These are phyloP conservation scores for Agapornis roseicollis DNA, from an alignment of 2,113 vertebrate genomes.

Conservation along the genomic window DNA sequence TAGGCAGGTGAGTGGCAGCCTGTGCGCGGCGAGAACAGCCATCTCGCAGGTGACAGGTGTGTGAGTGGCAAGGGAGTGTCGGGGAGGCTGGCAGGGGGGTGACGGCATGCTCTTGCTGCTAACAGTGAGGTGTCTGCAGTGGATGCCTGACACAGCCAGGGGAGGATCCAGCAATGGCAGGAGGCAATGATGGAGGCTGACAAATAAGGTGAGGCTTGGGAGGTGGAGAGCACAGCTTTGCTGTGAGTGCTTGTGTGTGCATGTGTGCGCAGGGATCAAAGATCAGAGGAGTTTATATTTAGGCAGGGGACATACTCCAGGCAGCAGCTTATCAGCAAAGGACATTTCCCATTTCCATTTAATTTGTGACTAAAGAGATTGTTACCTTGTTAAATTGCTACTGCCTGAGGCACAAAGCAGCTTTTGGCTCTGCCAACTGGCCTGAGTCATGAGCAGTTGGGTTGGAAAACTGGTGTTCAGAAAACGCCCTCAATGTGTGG, in stretches of 20 bases:
- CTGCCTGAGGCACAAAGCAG: constrained; percentile 61
- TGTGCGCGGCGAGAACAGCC: background rate
- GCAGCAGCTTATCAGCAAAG: constrained; percentile 62
- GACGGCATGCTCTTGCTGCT: background rate
- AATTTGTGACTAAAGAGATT: constrained; percentile 63
- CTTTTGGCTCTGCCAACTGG: constrained; percentile 61
- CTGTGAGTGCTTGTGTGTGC: background rate
- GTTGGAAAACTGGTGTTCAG: constrained; percentile 37
- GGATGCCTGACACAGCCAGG: background rate
- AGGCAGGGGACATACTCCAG: constrained; percentile 45
- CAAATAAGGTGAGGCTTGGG: background rate
- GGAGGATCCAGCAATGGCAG: background rate
- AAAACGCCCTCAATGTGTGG: constrained; percentile 24
- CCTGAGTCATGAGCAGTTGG: constrained; percentile 27
- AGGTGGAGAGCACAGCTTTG: background rate
- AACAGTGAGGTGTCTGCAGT: background rate
- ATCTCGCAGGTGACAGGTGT: background rate
- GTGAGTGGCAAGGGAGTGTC: background rate
- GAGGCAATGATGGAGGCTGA: background rate
- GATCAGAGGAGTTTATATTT: constrained; percentile 53
- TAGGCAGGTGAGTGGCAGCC: background rate
- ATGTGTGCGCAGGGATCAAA: background rate
- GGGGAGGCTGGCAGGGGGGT: background rate
- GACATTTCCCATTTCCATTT: constrained; percentile 59
- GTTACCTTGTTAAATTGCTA: constrained; percentile 62